Evolutionary conservation across 2,113 vertebrate species (phyloP), one percentile per base, ranked within the genome.

Genomic region (Eurypyga helias): DNA sequence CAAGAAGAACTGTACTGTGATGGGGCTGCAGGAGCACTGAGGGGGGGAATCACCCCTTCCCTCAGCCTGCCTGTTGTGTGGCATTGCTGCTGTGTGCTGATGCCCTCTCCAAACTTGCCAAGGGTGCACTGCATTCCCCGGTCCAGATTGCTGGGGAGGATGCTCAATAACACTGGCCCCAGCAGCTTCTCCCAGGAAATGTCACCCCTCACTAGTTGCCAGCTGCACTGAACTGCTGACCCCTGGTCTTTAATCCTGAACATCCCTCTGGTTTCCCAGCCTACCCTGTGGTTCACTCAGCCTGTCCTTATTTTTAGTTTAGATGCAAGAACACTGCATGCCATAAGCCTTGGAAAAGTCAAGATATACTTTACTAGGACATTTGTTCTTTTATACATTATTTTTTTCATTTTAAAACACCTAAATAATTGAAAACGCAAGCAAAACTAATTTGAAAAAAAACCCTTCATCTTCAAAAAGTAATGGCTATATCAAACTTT

Each of bases 31-130:
- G 54, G 34, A 77, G 18, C 16, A 13, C 52, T 55, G 25, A 52
- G 17, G 0, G 0, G 24, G 5, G 4, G 23, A 3, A 21, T n/a
- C 5, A 24, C 10, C 5, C 6, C 19, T 70, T 64, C 38, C 13
- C 46, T 79, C 29, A 19, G 33, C 5, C 36, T 54, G 33, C 31
- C 31, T 1, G 0, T 9, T 10, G 19, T 0, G 0, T 14, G 25
- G 25, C 17, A 26, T 7, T 31, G 34, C 5, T 1, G 0, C 2
- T 1, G 0, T 10, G 4, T 2, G 0, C 7, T 70, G 41, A 21
- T 73, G 41, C 13, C 13, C 9, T 64, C 14, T 19, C 23, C 6
- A n/a, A 7, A 14, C 10, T 15, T 49, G 23, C 45, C 33, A 21
- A 52, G 26, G 10, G 5, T 26, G 11, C 12, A 4, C 8, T 34